Percentiles rank a stretch among this genome's conserved stretches.
Evolutionary conservation across 2,888 invertebrate genomes (phyloP).

Genomic region (Sericinus montela): DNA sequence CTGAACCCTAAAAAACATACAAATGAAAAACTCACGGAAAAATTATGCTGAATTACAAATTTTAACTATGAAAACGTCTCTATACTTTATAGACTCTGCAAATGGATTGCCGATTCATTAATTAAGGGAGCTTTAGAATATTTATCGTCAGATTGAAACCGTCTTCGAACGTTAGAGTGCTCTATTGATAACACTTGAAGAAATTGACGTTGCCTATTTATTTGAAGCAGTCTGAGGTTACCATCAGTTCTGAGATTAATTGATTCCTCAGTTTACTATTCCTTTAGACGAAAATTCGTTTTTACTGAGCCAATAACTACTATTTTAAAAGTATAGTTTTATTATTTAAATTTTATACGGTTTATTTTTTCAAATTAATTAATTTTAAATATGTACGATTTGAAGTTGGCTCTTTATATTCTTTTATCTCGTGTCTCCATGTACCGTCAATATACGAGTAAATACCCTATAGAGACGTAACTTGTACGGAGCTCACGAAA

Average conservation of each 20-base stretch:
- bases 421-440: no score
- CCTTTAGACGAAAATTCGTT: no score
- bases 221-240: conserved; percentile 4
- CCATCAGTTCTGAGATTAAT: conserved; percentile 2
- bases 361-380: no score
- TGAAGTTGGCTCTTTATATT: no score
- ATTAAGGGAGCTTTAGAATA: conserved; percentile 61
- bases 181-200: conserved; percentile 18
- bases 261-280: neutral
- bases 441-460: no score
- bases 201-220: conserved; percentile 19
- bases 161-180: conserved; percentile 8
- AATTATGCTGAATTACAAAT: neutral
- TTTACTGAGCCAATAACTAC: neutral
- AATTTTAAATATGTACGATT: no score
- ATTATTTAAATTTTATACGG: neutral
- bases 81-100: conserved; percentile 54
- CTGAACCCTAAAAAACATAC: no score
- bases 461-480: no score
- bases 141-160: conserved; percentile 38
- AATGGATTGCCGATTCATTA: conserved; percentile 71
- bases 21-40: neutral
- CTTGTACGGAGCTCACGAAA: no score
- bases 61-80: conserved; percentile 28
- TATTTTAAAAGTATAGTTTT: neutral